phyloP scores from a whole-genome alignment of 2,888 invertebrate species.

The Agrotis puta region DNA sequence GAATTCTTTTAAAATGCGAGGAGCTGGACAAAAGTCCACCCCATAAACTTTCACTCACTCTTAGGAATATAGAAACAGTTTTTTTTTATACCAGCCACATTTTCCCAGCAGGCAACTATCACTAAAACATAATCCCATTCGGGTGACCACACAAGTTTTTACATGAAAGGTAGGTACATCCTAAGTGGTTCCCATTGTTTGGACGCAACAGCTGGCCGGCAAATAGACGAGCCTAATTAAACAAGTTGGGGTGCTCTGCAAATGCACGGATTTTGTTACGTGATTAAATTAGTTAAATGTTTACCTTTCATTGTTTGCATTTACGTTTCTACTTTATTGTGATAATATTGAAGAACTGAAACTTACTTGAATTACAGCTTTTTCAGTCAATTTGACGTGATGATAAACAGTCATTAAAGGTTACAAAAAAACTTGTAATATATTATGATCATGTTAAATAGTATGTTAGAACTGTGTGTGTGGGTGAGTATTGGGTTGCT shows the following conservation, averaged over 20 bases:
- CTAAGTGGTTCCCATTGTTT: constrained; percentile 44
- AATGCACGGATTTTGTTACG: constrained; percentile 56
- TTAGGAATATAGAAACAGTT: too few relatives aligned
- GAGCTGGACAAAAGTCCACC: too few relatives aligned
- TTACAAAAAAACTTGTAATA: too few relatives aligned
- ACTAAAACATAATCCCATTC: constrained; percentile 31
- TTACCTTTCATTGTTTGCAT: constrained; percentile 31
- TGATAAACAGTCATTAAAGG: too few relatives aligned
- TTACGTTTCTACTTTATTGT: constrained; percentile 11
- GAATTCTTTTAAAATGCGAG: too few relatives aligned
- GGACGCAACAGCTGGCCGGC: constrained; percentile 35
- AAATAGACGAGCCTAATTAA: constrained; percentile 59
- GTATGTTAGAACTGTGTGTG: too few relatives aligned
- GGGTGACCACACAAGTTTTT: constrained; percentile 36
- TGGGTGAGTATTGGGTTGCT: too few relatives aligned
- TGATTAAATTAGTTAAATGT: constrained; percentile 50
- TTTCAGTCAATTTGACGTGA: too few relatives aligned
- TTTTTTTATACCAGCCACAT: too few relatives aligned
- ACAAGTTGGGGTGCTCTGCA: constrained; percentile 44
- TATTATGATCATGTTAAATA: too few relatives aligned
- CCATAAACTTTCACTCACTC: too few relatives aligned
- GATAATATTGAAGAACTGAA: constrained; percentile 9
- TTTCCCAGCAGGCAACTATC: neutral
- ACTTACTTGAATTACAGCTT: too few relatives aligned
- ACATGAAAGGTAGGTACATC: constrained; percentile 9